Percentiles rank a stretch among this genome's conserved stretches.
Conservation (phyloP, 2,888 invertebrate species). For the Conops quadrifasciatus region DNA sequence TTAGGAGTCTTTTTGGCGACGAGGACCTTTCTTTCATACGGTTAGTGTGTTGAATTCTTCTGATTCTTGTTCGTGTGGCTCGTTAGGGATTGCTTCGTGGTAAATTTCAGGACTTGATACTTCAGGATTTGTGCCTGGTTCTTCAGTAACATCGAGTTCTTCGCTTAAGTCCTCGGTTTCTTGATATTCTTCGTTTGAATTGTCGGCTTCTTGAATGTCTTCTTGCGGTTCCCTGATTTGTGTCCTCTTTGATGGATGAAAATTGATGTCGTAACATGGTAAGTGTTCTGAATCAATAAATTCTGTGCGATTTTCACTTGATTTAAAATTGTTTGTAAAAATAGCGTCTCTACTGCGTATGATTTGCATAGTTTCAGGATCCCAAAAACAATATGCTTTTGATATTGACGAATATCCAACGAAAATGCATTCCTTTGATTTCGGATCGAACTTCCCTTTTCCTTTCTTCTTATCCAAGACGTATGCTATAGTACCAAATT, state of each 20-base stretch:
- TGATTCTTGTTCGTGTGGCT: not conserved
- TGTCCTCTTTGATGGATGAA: constrained; percentile 3
- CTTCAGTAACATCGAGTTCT: not conserved
- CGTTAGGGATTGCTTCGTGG: not conserved
- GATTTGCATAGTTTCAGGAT: not conserved
- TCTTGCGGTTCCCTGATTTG: not conserved
- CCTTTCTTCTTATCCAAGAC: constrained; percentile 5
- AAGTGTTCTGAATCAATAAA: not conserved
- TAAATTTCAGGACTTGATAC: not conserved
- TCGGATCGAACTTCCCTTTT: constrained; percentile 16
- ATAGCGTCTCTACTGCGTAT: not conserved
- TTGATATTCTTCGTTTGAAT: not conserved
- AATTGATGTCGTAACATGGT: not conserved
- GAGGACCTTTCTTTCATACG: not conserved
- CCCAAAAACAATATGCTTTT: constrained; percentile 16
- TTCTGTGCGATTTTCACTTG: not conserved
- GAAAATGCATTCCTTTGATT: not conserved
- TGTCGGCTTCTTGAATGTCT: not conserved
- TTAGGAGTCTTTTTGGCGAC: not conserved
- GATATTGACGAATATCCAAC: not conserved
- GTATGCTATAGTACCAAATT: not conserved
- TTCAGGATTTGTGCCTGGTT: constrained; percentile 3
- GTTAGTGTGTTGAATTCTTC: not conserved
- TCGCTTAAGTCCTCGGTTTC: no score
- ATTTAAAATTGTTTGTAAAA: not conserved